phyloP scores from a whole-genome alignment of 2,888 invertebrate genomes.

The Acrobasis suavella region DNA sequence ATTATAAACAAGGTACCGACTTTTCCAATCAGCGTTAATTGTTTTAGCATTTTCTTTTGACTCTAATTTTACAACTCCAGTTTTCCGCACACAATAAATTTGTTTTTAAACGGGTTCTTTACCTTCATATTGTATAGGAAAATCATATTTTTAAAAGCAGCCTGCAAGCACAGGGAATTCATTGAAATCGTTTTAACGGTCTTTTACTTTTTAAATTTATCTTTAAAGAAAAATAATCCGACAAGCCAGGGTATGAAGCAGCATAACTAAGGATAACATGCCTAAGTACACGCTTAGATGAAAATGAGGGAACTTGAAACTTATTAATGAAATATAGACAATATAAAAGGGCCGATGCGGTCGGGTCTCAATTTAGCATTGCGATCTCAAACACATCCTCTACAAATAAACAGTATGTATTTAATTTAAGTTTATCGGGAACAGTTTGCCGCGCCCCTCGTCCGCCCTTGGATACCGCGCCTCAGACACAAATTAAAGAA shows the following conservation, averaged over 20 bases:
- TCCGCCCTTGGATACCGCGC: background rate
- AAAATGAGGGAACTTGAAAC: background rate
- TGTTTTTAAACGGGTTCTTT: too few relatives aligned
- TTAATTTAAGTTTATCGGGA: constrained; percentile 45
- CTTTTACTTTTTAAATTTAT: too few relatives aligned
- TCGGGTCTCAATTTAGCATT: background rate
- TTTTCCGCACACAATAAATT: too few relatives aligned
- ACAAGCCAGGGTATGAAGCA: too few relatives aligned
- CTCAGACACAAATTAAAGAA: constrained; percentile 20
- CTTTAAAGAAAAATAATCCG: too few relatives aligned
- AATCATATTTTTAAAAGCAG: too few relatives aligned
- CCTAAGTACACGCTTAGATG: too few relatives aligned
- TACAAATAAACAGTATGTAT: constrained; percentile 31
- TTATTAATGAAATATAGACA: constrained; percentile 12
- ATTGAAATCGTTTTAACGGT: too few relatives aligned
- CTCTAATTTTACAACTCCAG: background rate
- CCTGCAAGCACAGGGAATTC: too few relatives aligned
- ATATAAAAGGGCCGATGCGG: background rate
- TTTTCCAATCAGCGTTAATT: background rate
- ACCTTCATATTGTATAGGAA: too few relatives aligned
- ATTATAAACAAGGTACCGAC: background rate
- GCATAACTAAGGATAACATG: too few relatives aligned
- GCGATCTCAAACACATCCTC: constrained; percentile 16
- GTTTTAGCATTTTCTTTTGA: background rate
- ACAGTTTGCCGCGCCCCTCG: constrained; percentile 20